These are phyloP conservation scores for Sebastes miniatus DNA, from an alignment of 2,797 vertebrate genomes.

Conservation along the genomic window DNA sequence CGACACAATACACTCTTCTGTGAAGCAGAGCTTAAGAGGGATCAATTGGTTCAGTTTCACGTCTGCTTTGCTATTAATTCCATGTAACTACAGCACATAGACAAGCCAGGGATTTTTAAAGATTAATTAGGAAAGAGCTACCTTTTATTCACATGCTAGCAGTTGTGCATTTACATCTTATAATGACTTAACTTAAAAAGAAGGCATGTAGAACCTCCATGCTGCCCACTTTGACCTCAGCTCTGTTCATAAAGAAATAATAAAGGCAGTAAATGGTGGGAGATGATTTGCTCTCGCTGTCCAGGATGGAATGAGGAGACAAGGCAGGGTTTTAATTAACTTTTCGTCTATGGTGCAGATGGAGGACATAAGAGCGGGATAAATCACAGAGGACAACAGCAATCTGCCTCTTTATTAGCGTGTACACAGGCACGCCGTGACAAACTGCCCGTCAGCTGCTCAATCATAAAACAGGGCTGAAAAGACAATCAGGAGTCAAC, in stretches of 20 bases:
- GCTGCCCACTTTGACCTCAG: slow-evolving; percentile 27
- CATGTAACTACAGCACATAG: background rate
- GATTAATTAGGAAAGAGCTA: slow-evolving; percentile 16
- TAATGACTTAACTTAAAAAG: slow-evolving; percentile 11
- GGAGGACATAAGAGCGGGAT: slow-evolving; percentile 64
- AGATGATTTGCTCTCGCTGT: slow-evolving; percentile 73
- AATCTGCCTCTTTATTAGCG: slow-evolving; percentile 78
- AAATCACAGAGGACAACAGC: slow-evolving; percentile 78
- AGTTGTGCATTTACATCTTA: slow-evolving; percentile 7
- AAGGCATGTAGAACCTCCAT: background rate
- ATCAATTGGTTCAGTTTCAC: background rate
- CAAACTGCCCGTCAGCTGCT: slow-evolving; percentile 55
- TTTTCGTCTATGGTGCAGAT: slow-evolving; percentile 65
- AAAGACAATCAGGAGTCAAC: slow-evolving; percentile 53
- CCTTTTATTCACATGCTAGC: slow-evolving; percentile 11
- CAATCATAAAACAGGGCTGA: slow-evolving; percentile 69
- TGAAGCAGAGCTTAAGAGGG: background rate
- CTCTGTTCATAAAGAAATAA: slow-evolving; percentile 65
- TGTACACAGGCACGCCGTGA: slow-evolving; percentile 44
- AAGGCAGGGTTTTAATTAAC: slow-evolving; percentile 77
- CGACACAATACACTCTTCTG: background rate
- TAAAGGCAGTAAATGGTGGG: slow-evolving; percentile 64
- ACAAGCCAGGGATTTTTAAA: background rate
- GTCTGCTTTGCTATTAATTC: background rate
- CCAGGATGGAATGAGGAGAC: slow-evolving; percentile 61